A percentile compares a stretch with the other conserved stretches of the same genome.
These are phyloP conservation scores for Hoplias malabaricus DNA, from an alignment of 2,113 vertebrate genomes.

Conservation along the genomic window DNA sequence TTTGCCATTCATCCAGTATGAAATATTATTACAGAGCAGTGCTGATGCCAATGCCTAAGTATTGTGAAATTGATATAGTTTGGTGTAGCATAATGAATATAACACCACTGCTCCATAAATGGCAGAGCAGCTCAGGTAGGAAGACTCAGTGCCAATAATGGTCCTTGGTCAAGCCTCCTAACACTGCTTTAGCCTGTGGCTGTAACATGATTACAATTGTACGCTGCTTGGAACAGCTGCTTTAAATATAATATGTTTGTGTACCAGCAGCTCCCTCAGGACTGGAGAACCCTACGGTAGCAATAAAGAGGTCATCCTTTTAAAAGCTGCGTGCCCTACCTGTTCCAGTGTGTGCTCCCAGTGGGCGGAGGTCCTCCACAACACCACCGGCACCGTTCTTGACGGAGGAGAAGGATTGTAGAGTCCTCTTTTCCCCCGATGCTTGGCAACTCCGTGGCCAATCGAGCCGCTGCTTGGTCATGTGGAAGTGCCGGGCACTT, in stretches of 20 bases:
- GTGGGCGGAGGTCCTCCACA: slow-evolving; percentile 3
- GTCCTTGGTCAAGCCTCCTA: too few species aligned
- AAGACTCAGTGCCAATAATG: too few species aligned
- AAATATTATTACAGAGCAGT: background rate
- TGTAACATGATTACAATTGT: too few species aligned
- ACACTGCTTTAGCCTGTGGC: too few species aligned
- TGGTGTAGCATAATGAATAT: too few species aligned
- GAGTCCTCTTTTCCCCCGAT: background rate
- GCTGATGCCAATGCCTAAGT: background rate
- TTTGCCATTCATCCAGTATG: background rate
- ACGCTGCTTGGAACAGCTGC: too few species aligned
- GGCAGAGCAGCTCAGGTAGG: too few species aligned
- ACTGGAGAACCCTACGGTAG: slow-evolving; percentile 7
- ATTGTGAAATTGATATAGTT: background rate
- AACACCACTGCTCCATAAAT: too few species aligned
- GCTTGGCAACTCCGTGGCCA: background rate
- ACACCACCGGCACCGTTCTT: slow-evolving; percentile 17
- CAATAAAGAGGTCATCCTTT: slow-evolving; percentile 14
- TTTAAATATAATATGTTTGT: too few species aligned
- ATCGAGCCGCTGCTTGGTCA: slow-evolving; percentile 20
- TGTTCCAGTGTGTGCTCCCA: background rate
- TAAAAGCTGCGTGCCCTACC: slow-evolving; percentile 1
- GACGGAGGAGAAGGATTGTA: background rate
- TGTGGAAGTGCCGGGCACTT: slow-evolving; percentile 28
- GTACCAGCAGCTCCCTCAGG: background rate